A percentile compares a stretch with the other conserved stretches of the same genome.
Conservation (phyloP, 2,888 invertebrate species). For the Gonocerus acuteangulatus region DNA sequence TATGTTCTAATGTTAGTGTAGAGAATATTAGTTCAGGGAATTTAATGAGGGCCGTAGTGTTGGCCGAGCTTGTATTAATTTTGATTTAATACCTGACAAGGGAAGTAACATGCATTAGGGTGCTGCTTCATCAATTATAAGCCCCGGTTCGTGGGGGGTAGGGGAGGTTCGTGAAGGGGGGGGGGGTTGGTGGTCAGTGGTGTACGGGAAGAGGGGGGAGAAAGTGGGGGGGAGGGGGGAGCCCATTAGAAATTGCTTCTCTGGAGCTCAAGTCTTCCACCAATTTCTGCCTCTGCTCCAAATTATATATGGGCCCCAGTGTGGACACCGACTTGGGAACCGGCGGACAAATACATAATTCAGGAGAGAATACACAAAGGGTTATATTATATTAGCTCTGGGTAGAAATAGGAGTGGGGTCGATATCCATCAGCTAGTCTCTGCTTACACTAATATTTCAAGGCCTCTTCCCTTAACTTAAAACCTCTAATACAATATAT, state of each 20-base stretch:
- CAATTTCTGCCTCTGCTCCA: neutral
- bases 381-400: constrained; percentile 11
- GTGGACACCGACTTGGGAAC: constrained; percentile 12
- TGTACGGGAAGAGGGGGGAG: neutral
- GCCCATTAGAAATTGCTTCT: constrained; percentile 22
- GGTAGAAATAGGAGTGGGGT: neutral
- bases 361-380: constrained; percentile 1
- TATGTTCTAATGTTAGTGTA: no score
- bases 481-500: no score
- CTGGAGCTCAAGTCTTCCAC: constrained; percentile 6
- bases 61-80: constrained; percentile 23
- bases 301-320: constrained; percentile 4
- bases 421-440: constrained; percentile 13
- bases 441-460: neutral
- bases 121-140: constrained; percentile 26
- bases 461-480: neutral
- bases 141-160: neutral
- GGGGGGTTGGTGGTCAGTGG: neutral
- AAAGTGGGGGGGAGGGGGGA: neutral
- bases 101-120: constrained; percentile 27
- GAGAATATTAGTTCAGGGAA: neutral
- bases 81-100: constrained; percentile 28
- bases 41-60: constrained; percentile 16
- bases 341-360: constrained; percentile 15
- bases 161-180: neutral